phyloP scores from a whole-genome alignment of 2,888 invertebrate species.

The Cylloceria caligata region DNA sequence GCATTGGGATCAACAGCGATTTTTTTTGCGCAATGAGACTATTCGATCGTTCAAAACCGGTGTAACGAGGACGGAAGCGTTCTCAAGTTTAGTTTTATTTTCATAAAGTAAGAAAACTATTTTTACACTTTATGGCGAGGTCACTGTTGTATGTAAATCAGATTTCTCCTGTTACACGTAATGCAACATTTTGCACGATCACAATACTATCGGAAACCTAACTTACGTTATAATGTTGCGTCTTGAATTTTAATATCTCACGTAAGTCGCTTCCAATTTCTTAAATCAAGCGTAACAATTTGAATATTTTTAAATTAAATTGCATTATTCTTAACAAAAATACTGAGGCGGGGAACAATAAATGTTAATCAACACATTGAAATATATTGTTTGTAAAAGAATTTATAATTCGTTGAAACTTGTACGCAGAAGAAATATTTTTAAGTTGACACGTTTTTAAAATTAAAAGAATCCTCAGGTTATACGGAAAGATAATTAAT shows the following conservation, averaged over 20 bases:
- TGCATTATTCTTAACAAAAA: too few species aligned
- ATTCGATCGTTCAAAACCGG: neutral
- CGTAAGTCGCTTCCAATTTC: neutral
- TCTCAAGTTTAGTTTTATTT: neutral
- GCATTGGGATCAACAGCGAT: conserved; percentile 8
- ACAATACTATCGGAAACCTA: neutral
- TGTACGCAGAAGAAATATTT: too few species aligned
- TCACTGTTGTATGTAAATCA: conserved; percentile 14
- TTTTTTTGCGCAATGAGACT: conserved; percentile 8
- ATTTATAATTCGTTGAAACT: too few species aligned
- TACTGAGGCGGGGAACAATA: too few species aligned
- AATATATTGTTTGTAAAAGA: too few species aligned
- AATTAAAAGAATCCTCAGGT: too few species aligned
- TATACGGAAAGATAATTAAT: too few species aligned
- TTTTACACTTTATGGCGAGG: conserved; percentile 1
- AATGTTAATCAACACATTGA: too few species aligned
- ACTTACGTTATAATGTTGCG: conserved; percentile 10
- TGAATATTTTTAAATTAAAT: neutral
- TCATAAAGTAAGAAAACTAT: neutral
- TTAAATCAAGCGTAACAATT: neutral
- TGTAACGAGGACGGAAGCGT: neutral
- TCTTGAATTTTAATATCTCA: conserved; percentile 10
- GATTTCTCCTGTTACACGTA: neutral
- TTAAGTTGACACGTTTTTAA: too few species aligned
- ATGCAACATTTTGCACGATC: conserved; percentile 11